Evolutionary conservation across 2,113 vertebrate genomes (phyloP).

Genomic region (Jaculus jaculus): DNA sequence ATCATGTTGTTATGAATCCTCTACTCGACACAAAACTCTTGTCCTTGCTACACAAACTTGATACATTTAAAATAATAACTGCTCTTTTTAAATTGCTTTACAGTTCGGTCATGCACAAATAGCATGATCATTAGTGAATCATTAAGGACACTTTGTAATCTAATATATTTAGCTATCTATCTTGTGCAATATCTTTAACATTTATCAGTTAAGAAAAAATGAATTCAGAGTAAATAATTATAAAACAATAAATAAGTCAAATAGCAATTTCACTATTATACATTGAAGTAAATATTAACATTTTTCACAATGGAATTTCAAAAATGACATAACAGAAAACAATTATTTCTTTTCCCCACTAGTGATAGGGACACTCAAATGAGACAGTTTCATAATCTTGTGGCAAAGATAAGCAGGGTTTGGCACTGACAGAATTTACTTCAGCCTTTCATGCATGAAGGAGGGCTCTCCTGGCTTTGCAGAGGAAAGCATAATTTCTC

Average conservation of each 20-base stretch:
- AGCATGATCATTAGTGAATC: slow-evolving; percentile 60
- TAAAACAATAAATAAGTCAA: neutral
- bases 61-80: slow-evolving; percentile 37
- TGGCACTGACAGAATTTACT: neutral
- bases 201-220: neutral
- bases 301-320: neutral
- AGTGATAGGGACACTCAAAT: neutral
- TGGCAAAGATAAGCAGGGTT: neutral
- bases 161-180: slow-evolving; percentile 65
- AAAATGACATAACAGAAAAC: neutral
- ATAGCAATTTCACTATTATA: slow-evolving; percentile 13
- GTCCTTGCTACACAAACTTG: neutral
- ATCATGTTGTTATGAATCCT: neutral
- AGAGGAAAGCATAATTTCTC: neutral
- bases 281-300: slow-evolving; percentile 6
- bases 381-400: neutral
- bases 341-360: neutral
- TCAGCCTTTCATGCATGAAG: neutral
- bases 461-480: neutral
- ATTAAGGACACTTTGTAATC: neutral
- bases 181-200: slow-evolving; percentile 35
- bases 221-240: slow-evolving; percentile 35
- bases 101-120: slow-evolving; percentile 26
- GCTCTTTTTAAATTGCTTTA: slow-evolving; percentile 42
- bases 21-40: neutral